Percentiles rank a stretch among this genome's conserved stretches.
Evolutionary conservation across 2,888 invertebrate genomes (phyloP).

Genomic region (Rhingia campestris): DNA sequence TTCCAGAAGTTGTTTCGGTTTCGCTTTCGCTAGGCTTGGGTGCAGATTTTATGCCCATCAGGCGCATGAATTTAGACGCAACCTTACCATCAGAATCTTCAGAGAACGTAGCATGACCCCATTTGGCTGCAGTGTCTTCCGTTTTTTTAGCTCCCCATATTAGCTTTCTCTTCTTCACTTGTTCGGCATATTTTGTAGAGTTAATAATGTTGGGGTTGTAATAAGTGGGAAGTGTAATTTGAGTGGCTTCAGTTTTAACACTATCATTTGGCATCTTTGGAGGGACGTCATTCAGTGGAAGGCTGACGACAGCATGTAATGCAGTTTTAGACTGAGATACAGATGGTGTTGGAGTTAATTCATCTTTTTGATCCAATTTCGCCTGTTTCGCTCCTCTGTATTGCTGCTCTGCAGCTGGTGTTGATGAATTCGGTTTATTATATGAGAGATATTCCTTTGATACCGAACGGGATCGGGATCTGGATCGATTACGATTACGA

Average conservation of each 20-base stretch:
- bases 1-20: slow-evolving; percentile 22
- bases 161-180: slow-evolving; percentile 95
- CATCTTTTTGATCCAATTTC: slow-evolving; percentile 38
- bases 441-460: slow-evolving; percentile 43
- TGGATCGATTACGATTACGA: slow-evolving; percentile 54
- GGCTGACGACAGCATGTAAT: slow-evolving; percentile 77
- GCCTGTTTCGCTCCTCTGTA: slow-evolving; percentile 46
- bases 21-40: slow-evolving; percentile 48
- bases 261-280: slow-evolving; percentile 81
- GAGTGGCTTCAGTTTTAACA: slow-evolving; percentile 76
- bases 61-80: slow-evolving; percentile 96
- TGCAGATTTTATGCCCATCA: slow-evolving; percentile 95
- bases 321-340: slow-evolving; percentile 43
- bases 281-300: slow-evolving; percentile 77
- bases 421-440: slow-evolving; percentile 26
- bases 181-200: slow-evolving; percentile 92
- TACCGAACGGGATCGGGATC: slow-evolving; percentile 54
- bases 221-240: slow-evolving; percentile 85
- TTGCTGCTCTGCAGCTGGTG: neutral
- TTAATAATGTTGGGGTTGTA: slow-evolving; percentile 90
- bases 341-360: slow-evolving; percentile 22
- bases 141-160: slow-evolving; percentile 93
- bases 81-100: slow-evolving; percentile 96
- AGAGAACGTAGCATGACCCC: slow-evolving; percentile 93
- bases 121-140: slow-evolving; percentile 84